Conservation (phyloP, 2,797 vertebrate species). For the Antennarius maculatus region DNA sequence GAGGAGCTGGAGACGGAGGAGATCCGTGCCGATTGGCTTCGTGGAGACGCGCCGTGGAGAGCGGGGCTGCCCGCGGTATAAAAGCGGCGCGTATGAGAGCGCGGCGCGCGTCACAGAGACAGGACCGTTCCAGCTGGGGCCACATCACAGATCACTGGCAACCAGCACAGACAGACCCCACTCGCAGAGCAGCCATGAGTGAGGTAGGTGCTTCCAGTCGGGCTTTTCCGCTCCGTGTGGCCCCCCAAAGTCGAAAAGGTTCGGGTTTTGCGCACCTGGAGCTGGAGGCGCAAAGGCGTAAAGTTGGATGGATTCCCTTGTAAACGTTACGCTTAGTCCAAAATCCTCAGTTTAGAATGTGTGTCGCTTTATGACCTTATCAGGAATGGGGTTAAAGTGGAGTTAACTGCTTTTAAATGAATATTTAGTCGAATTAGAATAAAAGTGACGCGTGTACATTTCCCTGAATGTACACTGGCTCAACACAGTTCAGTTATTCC, state of each 20-base stretch:
- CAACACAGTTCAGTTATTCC: not conserved
- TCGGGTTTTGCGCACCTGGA: not conserved
- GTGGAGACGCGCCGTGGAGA: conserved; percentile 52
- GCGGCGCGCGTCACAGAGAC: conserved; percentile 33
- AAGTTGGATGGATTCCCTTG: not conserved
- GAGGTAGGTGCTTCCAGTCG: conserved; percentile 71
- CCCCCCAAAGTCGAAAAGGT: no score
- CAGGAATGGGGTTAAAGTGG: no score
- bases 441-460: no score
- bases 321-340: not conserved
- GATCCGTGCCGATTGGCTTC: conserved; percentile 68
- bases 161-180: conserved; percentile 8
- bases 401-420: no score
- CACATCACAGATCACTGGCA: conserved; percentile 31
- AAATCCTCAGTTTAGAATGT: not conserved
- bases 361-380: not conserved
- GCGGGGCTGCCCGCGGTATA: conserved; percentile 67
- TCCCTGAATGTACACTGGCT: no score
- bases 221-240: no score
- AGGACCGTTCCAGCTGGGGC: conserved; percentile 44
- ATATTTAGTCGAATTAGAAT: no score
- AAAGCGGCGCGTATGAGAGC: conserved; percentile 57
- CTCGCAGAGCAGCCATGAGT: conserved; percentile 73
- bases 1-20: conserved; percentile 22
- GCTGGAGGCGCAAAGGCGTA: not conserved